Conservation (phyloP, 2,888 invertebrate species). For the Philonicus albiceps region DNA sequence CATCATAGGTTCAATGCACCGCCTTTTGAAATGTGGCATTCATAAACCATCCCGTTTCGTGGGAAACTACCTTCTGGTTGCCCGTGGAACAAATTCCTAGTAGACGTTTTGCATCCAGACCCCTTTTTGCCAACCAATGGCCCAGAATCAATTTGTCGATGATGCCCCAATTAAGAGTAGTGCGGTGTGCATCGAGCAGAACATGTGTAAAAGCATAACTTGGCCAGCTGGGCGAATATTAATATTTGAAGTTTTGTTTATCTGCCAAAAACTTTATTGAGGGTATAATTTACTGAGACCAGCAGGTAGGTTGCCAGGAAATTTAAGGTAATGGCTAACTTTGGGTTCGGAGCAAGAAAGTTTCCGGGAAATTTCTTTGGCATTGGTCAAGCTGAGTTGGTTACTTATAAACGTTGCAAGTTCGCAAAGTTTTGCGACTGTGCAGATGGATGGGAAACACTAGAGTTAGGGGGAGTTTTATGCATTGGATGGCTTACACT, state of each 20-base stretch:
- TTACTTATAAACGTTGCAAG: slow-evolving; percentile 22
- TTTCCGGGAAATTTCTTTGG: slow-evolving; percentile 26
- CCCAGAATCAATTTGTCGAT: slow-evolving; percentile 3
- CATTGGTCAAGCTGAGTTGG: slow-evolving; percentile 36
- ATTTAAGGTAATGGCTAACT: slow-evolving; percentile 30
- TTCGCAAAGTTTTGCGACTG: not conserved
- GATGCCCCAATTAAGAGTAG: not conserved
- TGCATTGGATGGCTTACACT: not conserved
- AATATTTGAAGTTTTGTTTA: slow-evolving; percentile 39
- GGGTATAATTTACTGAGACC: slow-evolving; percentile 31
- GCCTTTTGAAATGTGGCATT: not conserved
- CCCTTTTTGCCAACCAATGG: not conserved
- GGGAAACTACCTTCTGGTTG: not conserved
- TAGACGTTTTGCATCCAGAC: not conserved
- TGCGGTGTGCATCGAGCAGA: not conserved
- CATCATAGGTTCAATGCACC: not conserved
- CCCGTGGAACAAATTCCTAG: not conserved
- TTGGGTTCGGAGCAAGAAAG: not conserved
- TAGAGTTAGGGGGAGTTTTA: not conserved
- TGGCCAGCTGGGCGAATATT: not conserved
- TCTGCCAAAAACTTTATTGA: slow-evolving; percentile 30
- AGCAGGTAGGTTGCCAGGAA: slow-evolving; percentile 31
- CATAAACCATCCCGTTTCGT: not conserved
- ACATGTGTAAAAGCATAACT: not conserved
- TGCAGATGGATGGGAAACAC: not conserved